Conservation (phyloP, 2,797 vertebrate genomes). For the Morelia viridis region DNA sequence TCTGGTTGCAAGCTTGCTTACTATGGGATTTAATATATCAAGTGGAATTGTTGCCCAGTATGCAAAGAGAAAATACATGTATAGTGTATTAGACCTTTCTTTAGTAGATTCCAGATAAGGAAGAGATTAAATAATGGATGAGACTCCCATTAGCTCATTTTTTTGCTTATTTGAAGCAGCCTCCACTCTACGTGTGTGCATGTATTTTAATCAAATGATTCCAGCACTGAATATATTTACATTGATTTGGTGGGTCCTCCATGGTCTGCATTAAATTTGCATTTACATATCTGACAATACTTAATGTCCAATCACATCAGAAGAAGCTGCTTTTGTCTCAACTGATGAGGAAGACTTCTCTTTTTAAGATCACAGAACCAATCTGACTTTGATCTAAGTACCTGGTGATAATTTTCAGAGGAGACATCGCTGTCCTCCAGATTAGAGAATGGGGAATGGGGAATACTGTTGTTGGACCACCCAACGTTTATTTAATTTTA, state of each 20-base stretch:
- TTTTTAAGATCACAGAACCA: not conserved
- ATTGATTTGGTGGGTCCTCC: constrained; percentile 67
- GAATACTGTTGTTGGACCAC: not conserved
- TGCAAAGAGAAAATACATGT: constrained; percentile 69
- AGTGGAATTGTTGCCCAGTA: constrained; percentile 71
- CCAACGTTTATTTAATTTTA: not conserved
- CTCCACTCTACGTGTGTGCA: constrained; percentile 9
- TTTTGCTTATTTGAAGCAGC: constrained; percentile 75
- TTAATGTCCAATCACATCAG: constrained; percentile 31
- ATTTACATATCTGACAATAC: constrained; percentile 55
- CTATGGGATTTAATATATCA: constrained; percentile 74
- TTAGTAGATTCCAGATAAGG: constrained; percentile 74
- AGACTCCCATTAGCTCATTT: constrained; percentile 74
- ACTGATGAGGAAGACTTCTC: not conserved
- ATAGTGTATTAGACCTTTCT: constrained; percentile 72
- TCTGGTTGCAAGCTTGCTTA: constrained; percentile 71
- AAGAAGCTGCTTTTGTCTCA: constrained; percentile 11
- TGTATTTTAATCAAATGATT: constrained; percentile 64
- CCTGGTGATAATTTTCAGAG: not conserved
- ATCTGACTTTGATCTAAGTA: not conserved
- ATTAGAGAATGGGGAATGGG: not conserved
- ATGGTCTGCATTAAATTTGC: constrained; percentile 63
- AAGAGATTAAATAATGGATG: constrained; percentile 80
- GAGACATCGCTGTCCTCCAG: not conserved
- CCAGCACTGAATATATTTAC: constrained; percentile 71